A percentile compares a stretch with the other conserved stretches of the same genome.
phyloP scores from a whole-genome alignment of 2,888 invertebrate species.

The Saturnia japonica region DNA sequence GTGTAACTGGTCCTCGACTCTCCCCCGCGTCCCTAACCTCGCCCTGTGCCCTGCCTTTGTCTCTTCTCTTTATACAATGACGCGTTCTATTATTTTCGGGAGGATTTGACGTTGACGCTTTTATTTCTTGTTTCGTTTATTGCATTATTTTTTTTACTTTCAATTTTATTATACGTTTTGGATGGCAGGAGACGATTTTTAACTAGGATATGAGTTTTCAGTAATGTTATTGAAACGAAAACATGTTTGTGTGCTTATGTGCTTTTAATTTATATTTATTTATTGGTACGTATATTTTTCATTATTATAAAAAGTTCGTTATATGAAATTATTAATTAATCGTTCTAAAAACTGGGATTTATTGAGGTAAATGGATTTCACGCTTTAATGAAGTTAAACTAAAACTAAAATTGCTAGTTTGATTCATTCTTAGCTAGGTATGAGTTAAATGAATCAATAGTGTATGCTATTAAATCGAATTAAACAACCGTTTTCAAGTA shows the following conservation, averaged over 20 bases:
- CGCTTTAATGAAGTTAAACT: too few species aligned
- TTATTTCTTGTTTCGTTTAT: slow-evolving; percentile 8
- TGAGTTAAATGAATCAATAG: background rate
- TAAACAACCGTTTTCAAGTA: background rate
- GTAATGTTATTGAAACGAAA: background rate
- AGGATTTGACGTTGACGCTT: slow-evolving; percentile 15
- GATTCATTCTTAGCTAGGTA: background rate
- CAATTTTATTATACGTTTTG: background rate
- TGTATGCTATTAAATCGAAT: background rate
- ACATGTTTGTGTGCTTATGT: too few species aligned
- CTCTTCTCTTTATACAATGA: slow-evolving; percentile 72
- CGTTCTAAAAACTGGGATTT: too few species aligned
- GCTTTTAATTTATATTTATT: too few species aligned
- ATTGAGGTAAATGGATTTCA: too few species aligned
- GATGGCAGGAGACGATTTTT: background rate
- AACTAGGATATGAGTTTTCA: background rate
- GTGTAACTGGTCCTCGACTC: slow-evolving; percentile 66
- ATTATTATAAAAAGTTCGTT: too few species aligned
- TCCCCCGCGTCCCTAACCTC: slow-evolving; percentile 40
- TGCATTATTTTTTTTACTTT: background rate
- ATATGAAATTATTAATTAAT: too few species aligned
- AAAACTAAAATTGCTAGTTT: background rate
- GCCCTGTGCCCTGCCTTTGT: slow-evolving; percentile 65
- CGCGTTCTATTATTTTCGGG: slow-evolving; percentile 71
- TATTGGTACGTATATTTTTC: too few species aligned